These are phyloP conservation scores for Blastobasis adustella DNA, from an alignment of 2,888 invertebrate species.

Conservation along the genomic window DNA sequence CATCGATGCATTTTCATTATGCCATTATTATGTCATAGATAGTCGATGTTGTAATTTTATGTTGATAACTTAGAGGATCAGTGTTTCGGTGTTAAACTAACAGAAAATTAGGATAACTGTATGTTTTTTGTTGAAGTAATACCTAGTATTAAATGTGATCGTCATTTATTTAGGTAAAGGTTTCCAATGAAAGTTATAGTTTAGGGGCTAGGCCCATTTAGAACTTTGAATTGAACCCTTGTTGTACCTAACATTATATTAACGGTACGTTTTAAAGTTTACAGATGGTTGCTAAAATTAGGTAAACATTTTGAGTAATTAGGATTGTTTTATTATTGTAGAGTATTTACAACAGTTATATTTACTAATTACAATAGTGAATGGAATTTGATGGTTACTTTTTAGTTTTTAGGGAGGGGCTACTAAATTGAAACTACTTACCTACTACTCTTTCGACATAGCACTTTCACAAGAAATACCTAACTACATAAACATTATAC, in stretches of 20 bases:
- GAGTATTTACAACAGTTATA: slow-evolving; percentile 3
- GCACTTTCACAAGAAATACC: slow-evolving; percentile 49
- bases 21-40: slow-evolving; percentile 38
- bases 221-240: slow-evolving; percentile 28
- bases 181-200: slow-evolving; percentile 16
- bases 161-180: slow-evolving; percentile 17
- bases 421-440: slow-evolving; percentile 16
- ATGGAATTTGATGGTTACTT: slow-evolving; percentile 30
- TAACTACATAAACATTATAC: slow-evolving; percentile 33
- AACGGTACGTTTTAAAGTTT: slow-evolving; percentile 61
- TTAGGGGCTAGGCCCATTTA: slow-evolving; percentile 61
- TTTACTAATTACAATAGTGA: slow-evolving; percentile 34
- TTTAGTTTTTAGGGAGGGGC: slow-evolving; percentile 23
- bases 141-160: slow-evolving; percentile 15
- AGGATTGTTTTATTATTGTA: slow-evolving; percentile 25
- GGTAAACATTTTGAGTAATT: slow-evolving; percentile 60
- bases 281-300: slow-evolving; percentile 68
- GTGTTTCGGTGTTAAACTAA: slow-evolving; percentile 9
- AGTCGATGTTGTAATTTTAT: slow-evolving; percentile 61
- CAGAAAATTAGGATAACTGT: slow-evolving; percentile 17
- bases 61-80: slow-evolving; percentile 41
- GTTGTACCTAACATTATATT: slow-evolving; percentile 39
- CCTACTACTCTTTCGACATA: slow-evolving; percentile 32
- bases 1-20: slow-evolving; percentile 46
- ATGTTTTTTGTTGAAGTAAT: slow-evolving; percentile 11